Evolutionary conservation across 1,140 invertebrate species (phyloP).

Genomic region (Orussus abietinus): DNA sequence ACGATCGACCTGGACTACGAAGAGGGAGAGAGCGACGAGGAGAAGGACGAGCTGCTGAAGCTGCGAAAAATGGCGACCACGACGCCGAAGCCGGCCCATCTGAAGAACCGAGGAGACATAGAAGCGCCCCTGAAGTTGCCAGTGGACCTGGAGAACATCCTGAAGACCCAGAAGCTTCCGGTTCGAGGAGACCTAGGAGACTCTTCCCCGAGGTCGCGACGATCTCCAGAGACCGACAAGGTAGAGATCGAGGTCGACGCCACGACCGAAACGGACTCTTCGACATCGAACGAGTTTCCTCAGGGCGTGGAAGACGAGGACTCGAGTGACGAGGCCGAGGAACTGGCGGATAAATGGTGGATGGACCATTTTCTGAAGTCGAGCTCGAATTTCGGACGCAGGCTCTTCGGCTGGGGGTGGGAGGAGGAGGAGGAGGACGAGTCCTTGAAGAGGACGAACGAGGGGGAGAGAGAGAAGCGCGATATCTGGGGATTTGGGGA

Average conservation of each 20-base stretch:
- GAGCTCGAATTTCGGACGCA: too few relatives aligned
- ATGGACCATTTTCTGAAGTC: too few relatives aligned
- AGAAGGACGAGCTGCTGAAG: slow-evolving; percentile 38
- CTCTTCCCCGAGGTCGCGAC: too few relatives aligned
- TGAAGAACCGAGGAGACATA: slow-evolving; percentile 41
- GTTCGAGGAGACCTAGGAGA: slow-evolving; percentile 40
- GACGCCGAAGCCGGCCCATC: slow-evolving; percentile 2
- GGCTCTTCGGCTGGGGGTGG: too few relatives aligned
- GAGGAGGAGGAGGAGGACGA: slow-evolving; percentile 7
- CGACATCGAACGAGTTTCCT: too few relatives aligned
- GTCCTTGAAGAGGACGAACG: slow-evolving; percentile 4
- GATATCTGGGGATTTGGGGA: slow-evolving; percentile 40
- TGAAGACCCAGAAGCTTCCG: slow-evolving; percentile 21
- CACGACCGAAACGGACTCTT: too few relatives aligned
- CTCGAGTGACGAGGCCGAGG: too few relatives aligned
- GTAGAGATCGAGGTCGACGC: too few relatives aligned
- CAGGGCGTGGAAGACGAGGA: too few relatives aligned
- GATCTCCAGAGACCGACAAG: too few relatives aligned
- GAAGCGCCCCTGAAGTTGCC: slow-evolving; percentile 18
- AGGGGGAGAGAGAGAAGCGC: too few relatives aligned
- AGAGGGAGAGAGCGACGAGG: slow-evolving; percentile 27
- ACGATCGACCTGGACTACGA: slow-evolving; percentile 25
- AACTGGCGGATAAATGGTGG: too few relatives aligned
- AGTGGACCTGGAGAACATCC: not conserved
- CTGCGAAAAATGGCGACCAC: slow-evolving; percentile 24